phyloP scores from a whole-genome alignment of 53 echinoderm and acorn worm genomes.

The Astropecten irregularis region DNA sequence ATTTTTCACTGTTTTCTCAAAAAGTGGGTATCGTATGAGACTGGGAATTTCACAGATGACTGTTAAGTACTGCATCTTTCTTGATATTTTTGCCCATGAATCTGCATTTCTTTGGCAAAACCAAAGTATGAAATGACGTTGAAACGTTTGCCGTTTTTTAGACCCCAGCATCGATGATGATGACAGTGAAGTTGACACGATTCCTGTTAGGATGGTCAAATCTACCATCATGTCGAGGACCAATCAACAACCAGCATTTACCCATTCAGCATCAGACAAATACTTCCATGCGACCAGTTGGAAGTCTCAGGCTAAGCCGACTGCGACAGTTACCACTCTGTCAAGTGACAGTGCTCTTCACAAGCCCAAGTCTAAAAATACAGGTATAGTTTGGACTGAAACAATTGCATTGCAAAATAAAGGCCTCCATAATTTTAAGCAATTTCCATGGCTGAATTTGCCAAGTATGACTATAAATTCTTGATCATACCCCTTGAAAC shows the following conservation, averaged over 20 bases:
- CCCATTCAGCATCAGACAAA: conserved; percentile 11
- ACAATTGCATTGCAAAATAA: no score
- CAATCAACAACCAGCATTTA: not conserved
- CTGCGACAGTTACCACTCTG: not conserved
- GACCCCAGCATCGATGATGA: conserved; percentile 39
- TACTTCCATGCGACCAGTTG: conserved; percentile 1
- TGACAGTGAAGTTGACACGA: not conserved
- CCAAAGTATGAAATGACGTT: not conserved
- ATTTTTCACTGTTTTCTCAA: no score
- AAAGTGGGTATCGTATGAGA: no score
- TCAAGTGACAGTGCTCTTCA: not conserved
- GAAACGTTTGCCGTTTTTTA: not conserved
- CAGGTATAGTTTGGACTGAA: conserved; percentile 4
- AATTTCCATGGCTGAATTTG: no score
- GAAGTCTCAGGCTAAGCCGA: not conserved
- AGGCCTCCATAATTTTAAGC: no score
- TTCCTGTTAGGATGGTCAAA: not conserved
- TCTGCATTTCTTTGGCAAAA: no score
- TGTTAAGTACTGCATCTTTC: no score
- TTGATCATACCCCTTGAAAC: no score
- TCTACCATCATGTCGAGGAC: no score
- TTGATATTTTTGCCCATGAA: no score
- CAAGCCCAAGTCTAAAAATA: conserved; percentile 7
- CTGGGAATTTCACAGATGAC: no score
- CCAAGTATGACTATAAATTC: no score